Evolutionary conservation across 2,888 invertebrate species (phyloP).

Genomic region (Drosophila limbata): DNA sequence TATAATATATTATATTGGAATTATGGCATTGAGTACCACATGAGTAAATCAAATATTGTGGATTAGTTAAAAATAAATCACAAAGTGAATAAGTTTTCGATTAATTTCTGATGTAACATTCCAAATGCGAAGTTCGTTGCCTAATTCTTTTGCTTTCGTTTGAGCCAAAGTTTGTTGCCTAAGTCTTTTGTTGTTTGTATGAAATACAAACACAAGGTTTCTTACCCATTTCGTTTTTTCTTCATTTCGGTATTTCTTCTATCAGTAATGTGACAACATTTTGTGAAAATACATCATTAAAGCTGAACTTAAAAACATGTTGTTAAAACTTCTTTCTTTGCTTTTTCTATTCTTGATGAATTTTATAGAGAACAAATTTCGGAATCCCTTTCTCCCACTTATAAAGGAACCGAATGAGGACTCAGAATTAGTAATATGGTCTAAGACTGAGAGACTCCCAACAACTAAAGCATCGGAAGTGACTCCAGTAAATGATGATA

Average conservation of each 20-base stretch:
- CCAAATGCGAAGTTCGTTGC: slow-evolving; percentile 60
- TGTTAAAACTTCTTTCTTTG: too few species aligned
- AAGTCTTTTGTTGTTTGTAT: too few species aligned
- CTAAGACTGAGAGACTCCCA: not conserved
- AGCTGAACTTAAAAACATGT: too few species aligned
- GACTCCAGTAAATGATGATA: not conserved
- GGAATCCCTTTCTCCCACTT: not conserved
- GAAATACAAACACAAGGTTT: too few species aligned
- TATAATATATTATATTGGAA: too few species aligned
- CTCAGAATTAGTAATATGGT: not conserved
- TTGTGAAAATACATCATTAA: too few species aligned
- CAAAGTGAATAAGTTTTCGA: not conserved
- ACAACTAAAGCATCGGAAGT: slow-evolving; percentile 48
- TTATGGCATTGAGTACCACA: too few species aligned
- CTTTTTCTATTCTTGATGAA: too few species aligned
- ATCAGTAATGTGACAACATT: too few species aligned
- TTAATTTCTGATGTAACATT: too few species aligned
- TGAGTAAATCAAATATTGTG: not conserved
- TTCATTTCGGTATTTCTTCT: too few species aligned
- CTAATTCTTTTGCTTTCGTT: slow-evolving; percentile 67
- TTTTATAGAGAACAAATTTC: not conserved
- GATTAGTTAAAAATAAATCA: not conserved
- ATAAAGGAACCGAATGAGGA: not conserved
- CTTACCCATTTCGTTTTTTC: too few species aligned
- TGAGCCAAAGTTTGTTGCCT: slow-evolving; percentile 7